Percentiles rank a stretch among this genome's conserved stretches.
Evolutionary conservation across 2,888 invertebrate genomes (phyloP).

Genomic region (Argynnis bischoffii): DNA sequence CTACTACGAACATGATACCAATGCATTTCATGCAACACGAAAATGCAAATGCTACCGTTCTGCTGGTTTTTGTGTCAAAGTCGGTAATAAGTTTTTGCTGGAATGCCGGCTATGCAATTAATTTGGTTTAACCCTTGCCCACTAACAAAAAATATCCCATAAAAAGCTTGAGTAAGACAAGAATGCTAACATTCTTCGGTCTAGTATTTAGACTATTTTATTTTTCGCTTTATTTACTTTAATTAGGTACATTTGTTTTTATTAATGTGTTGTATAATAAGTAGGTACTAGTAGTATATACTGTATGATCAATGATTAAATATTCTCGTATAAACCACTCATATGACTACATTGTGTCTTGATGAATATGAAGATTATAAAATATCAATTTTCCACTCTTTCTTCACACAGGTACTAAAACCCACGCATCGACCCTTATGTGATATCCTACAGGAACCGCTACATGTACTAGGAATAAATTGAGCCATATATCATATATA

Average conservation of each 20-base stretch:
- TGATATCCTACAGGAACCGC: too few relatives aligned
- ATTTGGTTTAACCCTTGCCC: constrained; percentile 22
- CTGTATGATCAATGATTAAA: too few relatives aligned
- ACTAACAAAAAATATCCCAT: background rate
- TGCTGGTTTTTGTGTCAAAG: constrained; percentile 52
- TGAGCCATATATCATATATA: too few relatives aligned
- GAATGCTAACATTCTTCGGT: background rate
- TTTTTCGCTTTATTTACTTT: background rate
- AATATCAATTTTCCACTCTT: background rate
- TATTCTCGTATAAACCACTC: too few relatives aligned
- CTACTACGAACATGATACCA: constrained; percentile 59
- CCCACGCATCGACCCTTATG: background rate
- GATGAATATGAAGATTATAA: background rate
- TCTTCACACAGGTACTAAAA: background rate
- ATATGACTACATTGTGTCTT: background rate
- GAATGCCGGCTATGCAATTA: constrained; percentile 17
- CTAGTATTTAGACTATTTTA: constrained; percentile 1
- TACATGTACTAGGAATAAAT: too few relatives aligned
- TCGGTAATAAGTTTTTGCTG: constrained; percentile 19
- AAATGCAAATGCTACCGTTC: constrained; percentile 67
- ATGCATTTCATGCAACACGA: constrained; percentile 74
- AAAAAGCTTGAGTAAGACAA: constrained; percentile 1
- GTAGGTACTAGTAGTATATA: too few relatives aligned
- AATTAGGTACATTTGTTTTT: background rate
- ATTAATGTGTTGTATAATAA: too few relatives aligned